phyloP scores from a whole-genome alignment of 2,888 invertebrate genomes.

The Tubulanus polymorphus region DNA sequence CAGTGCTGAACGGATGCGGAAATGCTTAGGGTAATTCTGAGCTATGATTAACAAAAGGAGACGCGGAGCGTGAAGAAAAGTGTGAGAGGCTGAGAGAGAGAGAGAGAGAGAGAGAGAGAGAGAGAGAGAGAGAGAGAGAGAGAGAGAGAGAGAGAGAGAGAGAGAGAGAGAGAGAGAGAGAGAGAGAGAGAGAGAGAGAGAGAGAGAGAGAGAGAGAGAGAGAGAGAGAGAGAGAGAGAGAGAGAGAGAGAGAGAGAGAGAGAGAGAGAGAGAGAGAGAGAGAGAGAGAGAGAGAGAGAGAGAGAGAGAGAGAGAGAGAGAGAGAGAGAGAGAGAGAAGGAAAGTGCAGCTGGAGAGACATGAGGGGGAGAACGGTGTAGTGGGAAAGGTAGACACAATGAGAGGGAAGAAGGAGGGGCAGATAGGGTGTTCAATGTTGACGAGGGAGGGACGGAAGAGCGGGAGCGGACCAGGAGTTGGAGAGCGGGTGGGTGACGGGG shows the following conservation, averaged over 20 bases:
- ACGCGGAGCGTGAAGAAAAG: no score
- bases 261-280: constrained; percentile 4
- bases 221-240: constrained; percentile 13
- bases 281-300: constrained; percentile 11
- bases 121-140: not conserved
- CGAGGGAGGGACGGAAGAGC: no score
- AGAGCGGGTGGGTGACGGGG: no score
- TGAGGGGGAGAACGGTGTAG: constrained; percentile 9
- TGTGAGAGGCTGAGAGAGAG: not conserved
- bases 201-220: constrained; percentile 15
- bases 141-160: not conserved
- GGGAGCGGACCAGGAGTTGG: no score
- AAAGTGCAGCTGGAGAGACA: constrained; percentile 5
- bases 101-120: constrained; percentile 6
- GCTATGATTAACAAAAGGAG: no score
- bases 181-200: constrained; percentile 1
- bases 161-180: not conserved
- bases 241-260: not conserved
- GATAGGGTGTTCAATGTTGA: no score
- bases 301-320: constrained; percentile 9
- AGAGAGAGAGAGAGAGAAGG: constrained; percentile 8
- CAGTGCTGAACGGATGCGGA: no score
- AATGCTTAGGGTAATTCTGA: no score
- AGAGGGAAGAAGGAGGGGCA: no score
- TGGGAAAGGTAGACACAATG: no score